A percentile compares a stretch with the other conserved stretches of the same genome.
Evolutionary conservation across 2,113 vertebrate genomes (phyloP).

Genomic region (Chlamydotis undulata): DNA sequence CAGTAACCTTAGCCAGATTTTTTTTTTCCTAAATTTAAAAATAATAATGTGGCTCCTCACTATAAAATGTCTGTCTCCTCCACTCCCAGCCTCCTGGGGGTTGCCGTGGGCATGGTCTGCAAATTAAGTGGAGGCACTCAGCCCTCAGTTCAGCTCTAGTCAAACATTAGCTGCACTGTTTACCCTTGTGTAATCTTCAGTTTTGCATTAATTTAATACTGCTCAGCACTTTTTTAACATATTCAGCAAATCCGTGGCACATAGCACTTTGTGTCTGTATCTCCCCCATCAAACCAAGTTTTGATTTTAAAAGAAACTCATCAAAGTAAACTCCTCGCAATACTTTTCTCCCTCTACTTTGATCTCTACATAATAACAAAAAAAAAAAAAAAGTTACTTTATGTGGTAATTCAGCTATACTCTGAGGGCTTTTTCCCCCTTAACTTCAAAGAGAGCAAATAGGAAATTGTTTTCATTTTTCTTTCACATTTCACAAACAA

Average conservation of each 20-base stretch:
- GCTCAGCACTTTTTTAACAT: slow-evolving; percentile 69
- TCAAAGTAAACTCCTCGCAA: slow-evolving; percentile 43
- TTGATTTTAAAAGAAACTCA: slow-evolving; percentile 59
- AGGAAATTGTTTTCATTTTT: slow-evolving; percentile 54
- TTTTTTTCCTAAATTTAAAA: slow-evolving; percentile 63
- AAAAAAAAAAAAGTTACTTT: slow-evolving; percentile 16
- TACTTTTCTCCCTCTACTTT: slow-evolving; percentile 44
- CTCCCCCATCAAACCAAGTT: slow-evolving; percentile 56
- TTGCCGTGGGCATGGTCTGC: slow-evolving; percentile 67
- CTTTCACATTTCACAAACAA: slow-evolving; percentile 30
- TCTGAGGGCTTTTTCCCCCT: background rate
- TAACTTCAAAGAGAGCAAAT: slow-evolving; percentile 64
- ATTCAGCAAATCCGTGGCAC: slow-evolving; percentile 66
- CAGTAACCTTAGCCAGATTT: slow-evolving; percentile 6
- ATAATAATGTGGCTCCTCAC: slow-evolving; percentile 61
- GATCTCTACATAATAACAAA: slow-evolving; percentile 42
- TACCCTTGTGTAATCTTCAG: slow-evolving; percentile 77
- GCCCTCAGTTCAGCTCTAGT: slow-evolving; percentile 67
- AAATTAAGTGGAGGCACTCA: slow-evolving; percentile 69
- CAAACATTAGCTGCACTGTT: slow-evolving; percentile 76
- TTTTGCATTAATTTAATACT: slow-evolving; percentile 73
- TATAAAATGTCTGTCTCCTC: slow-evolving; percentile 64
- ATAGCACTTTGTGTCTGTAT: slow-evolving; percentile 27
- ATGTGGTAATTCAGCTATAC: slow-evolving; percentile 38
- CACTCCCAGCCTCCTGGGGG: slow-evolving; percentile 58